Percentiles rank a stretch among this genome's conserved stretches.
Conservation (phyloP, 2,888 invertebrate species). For the Ecdyonurus torrentis region DNA sequence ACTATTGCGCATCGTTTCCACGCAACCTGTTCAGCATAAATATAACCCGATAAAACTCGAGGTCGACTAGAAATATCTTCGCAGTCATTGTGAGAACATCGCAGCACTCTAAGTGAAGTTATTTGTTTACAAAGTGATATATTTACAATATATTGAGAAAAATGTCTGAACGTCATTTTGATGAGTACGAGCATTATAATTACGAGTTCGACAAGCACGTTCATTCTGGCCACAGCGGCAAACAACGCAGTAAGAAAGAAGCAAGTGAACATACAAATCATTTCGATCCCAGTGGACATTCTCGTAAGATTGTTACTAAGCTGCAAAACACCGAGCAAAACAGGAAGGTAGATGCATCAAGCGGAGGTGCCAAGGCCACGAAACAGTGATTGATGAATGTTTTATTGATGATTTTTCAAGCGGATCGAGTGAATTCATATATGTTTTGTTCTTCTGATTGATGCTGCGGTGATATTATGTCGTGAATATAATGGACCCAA, state of each 20-base stretch:
- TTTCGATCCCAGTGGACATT: slow-evolving; percentile 82
- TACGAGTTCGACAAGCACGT: slow-evolving; percentile 85
- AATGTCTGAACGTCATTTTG: slow-evolving; percentile 73
- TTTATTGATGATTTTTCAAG: too few species aligned
- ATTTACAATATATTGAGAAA: neutral
- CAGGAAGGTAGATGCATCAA: slow-evolving; percentile 34
- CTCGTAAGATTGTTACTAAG: slow-evolving; percentile 77
- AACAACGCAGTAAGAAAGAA: slow-evolving; percentile 80
- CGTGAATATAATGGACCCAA: too few species aligned
- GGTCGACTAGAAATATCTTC: neutral
- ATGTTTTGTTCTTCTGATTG: too few species aligned
- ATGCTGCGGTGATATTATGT: too few species aligned
- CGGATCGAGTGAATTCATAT: too few species aligned
- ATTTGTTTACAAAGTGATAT: neutral
- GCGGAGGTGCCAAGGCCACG: slow-evolving; percentile 6
- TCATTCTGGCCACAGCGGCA: slow-evolving; percentile 73
- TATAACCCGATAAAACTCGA: neutral
- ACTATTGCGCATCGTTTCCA: neutral
- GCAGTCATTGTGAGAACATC: neutral
- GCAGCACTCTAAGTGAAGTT: neutral
- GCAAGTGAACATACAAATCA: slow-evolving; percentile 78
- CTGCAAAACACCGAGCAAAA: slow-evolving; percentile 69
- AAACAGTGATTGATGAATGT: too few species aligned
- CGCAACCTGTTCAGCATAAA: neutral
- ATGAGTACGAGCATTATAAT: slow-evolving; percentile 89